Base-by-base conservation (phyloP, 2,888 invertebrate species). In the Lumbricus terrestris region DNA sequence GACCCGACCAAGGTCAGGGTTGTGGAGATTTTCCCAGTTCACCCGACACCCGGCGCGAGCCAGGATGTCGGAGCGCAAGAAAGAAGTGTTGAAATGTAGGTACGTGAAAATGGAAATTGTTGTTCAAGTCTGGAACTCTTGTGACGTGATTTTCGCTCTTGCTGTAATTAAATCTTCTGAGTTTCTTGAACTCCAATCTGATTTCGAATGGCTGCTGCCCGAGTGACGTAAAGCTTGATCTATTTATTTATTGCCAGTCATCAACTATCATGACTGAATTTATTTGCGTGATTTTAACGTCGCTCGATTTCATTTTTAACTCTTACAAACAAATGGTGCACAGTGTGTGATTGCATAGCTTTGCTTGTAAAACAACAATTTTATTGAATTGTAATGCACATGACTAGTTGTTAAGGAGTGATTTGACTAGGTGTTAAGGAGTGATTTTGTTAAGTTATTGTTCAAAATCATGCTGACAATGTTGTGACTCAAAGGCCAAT, bases 21-120 rank as follows among this genome's bases (percentile, higher is more conserved):
- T 93, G 97, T 97, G 1, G 97, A 98, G 96, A 97, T 98, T 93
- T 97, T 97, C 94, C 97, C 98, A 34, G 88, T 92, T 47, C 47
- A 89, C 29, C 54, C 89, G 33, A 38, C 88, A 40, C 37, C 69
- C 33, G 29, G 82, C 35, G 20, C 82, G 16, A 34, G 11, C 13
- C 90, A 8, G 15, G 54, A 47, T 37, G 1, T 23, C 35, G 34
- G 35, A 85, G 69, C n/a, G 20, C 1, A 23, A 47, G 47, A 18
- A 11, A 40, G 23, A 47, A 47, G 23, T 47, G 47, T 23, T 23
- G n/a, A 47, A 23, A 23, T 47, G 20, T 69, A 11, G 69, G 2
- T 69, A 0, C 1, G 6, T 1, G 29, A 69, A 69, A n/a, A 11
- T 29, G 29, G 29, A 69, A 69, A 69, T 11, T 47, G 18, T 47